Evolutionary conservation across 1,140 invertebrate species (phyloP), one percentile per base, ranked within the genome.

Genomic region (Diorhabda sublineata): DNA sequence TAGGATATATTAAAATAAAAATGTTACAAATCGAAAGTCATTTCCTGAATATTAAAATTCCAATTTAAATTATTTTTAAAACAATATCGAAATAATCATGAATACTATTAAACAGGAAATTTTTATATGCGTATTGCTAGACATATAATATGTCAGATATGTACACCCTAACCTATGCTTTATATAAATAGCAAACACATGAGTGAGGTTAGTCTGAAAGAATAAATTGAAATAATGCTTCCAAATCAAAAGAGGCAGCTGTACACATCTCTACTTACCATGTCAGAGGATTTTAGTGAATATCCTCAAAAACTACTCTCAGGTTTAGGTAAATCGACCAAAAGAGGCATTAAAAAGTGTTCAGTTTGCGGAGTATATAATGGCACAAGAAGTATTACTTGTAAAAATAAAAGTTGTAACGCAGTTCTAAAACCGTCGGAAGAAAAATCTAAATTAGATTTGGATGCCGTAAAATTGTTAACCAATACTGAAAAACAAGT

Each of bases 291-390:
- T 52, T 52, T 52, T 52, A 52, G 2, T 52, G 47, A 52, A n/a
- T 52, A 52, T 52, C 47, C 64, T 57, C 64, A 57, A 41, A 66
- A 67, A 45, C 26, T 70, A 8, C 58, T 73, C n/a, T 67, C 66
- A 45, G 74, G 75, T 68, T 72, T 80, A 44, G 79, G 79, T 6
- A 75, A 74, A 65, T 42, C 79, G 2, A 80, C 79, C 4, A 73
- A 74, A 65, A 65, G 79, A 56, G 91, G 70, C 8, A 86, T 93
- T 1, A 83, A 88, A 71, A 91, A 90, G 76, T 94, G 91, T 79
- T 88, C 88, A 3, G 91, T 92, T 78, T 94, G 92, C 84, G 89
- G 90, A 0, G 90, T 88, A 3, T 89, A 87, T 64, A 94, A 93
- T 82, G 91, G 91, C 2, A 91, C 90, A 3, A 80, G 90, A 74